These are phyloP conservation scores for Rostratula benghalensis DNA, from an alignment of 2,113 vertebrate species.

Conservation along the genomic window DNA sequence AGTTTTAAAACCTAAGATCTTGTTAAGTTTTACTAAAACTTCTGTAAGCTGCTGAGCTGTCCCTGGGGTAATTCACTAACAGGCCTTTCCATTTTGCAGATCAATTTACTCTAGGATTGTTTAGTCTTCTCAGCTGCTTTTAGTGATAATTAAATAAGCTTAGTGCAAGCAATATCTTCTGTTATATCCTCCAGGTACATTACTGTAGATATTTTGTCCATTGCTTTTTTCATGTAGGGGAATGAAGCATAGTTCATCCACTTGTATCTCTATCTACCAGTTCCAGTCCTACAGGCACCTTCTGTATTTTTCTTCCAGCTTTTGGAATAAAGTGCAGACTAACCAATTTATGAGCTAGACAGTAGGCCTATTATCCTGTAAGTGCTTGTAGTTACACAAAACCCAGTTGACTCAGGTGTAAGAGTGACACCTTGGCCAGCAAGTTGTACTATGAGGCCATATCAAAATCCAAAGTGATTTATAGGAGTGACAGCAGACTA, in stretches of 20 bases:
- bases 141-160: background rate
- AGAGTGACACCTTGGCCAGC: background rate
- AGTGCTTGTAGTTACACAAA: background rate
- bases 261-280: background rate
- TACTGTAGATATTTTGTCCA: background rate
- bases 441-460: background rate
- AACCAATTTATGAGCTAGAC: background rate
- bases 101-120: background rate
- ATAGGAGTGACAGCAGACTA: background rate
- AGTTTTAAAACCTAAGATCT: background rate
- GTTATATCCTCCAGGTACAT: background rate
- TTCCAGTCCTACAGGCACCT: background rate
- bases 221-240: background rate
- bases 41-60: background rate
- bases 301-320: background rate
- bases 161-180: background rate
- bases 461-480: background rate
- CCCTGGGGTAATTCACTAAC: background rate
- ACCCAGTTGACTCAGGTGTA: background rate
- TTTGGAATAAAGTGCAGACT: background rate
- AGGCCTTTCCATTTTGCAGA: background rate
- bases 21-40: background rate
- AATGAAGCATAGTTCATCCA: background rate
- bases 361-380: background rate
- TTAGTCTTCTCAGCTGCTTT: background rate